phyloP scores from a whole-genome alignment of 2,113 vertebrate species.

The Chaetodon auriga region DNA sequence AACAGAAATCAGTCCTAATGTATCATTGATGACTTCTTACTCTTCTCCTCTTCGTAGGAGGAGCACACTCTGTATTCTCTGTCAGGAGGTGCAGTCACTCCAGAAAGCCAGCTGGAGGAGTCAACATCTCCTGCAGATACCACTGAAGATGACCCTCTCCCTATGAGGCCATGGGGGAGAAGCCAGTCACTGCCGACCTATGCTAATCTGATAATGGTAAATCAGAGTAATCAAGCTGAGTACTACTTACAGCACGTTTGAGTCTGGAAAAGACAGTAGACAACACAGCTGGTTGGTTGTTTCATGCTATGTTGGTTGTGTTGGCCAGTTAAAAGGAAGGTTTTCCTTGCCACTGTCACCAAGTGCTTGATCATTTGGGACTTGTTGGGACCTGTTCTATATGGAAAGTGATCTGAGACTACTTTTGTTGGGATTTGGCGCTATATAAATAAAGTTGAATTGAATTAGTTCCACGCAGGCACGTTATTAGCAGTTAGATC shows the following conservation, averaged over 20 bases:
- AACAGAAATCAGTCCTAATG: too few relatives aligned
- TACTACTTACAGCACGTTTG: background rate
- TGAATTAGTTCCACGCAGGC: too few relatives aligned
- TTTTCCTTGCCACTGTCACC: too few relatives aligned
- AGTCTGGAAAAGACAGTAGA: background rate
- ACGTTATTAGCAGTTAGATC: background rate
- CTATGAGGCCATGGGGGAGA: constrained; percentile 78
- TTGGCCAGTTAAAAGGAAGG: too few relatives aligned
- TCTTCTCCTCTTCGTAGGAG: constrained; percentile 45
- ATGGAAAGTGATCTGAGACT: too few relatives aligned
- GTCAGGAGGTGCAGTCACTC: constrained; percentile 68
- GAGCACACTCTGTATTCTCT: constrained; percentile 69
- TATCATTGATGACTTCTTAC: background rate
- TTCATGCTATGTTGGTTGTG: too few relatives aligned
- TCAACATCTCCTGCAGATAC: constrained; percentile 71
- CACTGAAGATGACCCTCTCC: constrained; percentile 75
- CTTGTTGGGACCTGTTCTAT: too few relatives aligned
- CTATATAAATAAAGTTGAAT: too few relatives aligned
- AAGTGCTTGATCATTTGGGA: too few relatives aligned
- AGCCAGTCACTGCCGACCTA: constrained; percentile 81
- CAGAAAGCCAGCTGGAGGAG: constrained; percentile 74
- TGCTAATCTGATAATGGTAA: constrained; percentile 82
- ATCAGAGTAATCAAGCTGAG: background rate
- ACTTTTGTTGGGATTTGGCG: too few relatives aligned
- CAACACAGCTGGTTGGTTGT: too few relatives aligned